phyloP scores from a whole-genome alignment of 2,797 vertebrate genomes.

The Philypnodon macrostomus region DNA sequence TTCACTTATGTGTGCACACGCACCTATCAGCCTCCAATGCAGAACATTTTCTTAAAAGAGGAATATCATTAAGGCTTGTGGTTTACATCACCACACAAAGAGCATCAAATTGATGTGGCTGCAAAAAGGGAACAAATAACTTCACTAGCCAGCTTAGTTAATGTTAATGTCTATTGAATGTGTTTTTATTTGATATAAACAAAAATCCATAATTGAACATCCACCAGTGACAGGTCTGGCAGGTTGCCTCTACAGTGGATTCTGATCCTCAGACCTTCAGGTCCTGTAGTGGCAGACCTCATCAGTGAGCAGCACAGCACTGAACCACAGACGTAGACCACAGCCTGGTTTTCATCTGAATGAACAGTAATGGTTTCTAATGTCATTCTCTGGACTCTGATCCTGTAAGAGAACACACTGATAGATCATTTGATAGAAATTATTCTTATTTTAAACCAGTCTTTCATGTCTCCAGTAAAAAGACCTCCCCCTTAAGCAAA shows the following conservation, averaged over 20 bases:
- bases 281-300: slow-evolving; percentile 46
- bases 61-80: background rate
- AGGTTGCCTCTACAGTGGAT: slow-evolving; percentile 10
- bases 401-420: slow-evolving; percentile 31
- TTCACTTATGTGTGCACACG: slow-evolving; percentile 35
- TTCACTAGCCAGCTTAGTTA: background rate
- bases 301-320: slow-evolving; percentile 46
- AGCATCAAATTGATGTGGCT: slow-evolving; percentile 11
- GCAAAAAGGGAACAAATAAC: slow-evolving; percentile 5
- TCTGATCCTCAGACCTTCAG: slow-evolving; percentile 27
- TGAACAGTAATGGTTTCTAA: slow-evolving; percentile 51
- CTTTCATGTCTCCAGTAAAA: slow-evolving; percentile 43
- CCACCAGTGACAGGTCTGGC: no score
- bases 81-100: slow-evolving; percentile 5
- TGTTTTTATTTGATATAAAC: no score
- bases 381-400: slow-evolving; percentile 36
- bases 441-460: slow-evolving; percentile 28
- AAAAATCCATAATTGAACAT: no score
- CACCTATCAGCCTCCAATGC: background rate
- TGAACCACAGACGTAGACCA: slow-evolving; percentile 17
- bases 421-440: slow-evolving; percentile 50
- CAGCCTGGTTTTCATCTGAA: slow-evolving; percentile 63
- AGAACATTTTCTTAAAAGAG: slow-evolving; percentile 2
- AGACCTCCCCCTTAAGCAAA: slow-evolving; percentile 19
- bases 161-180: no score